A percentile compares a stretch with the other conserved stretches of the same genome.
phyloP scores from a whole-genome alignment of 2,113 vertebrate species.

The Crotalus tigris region DNA sequence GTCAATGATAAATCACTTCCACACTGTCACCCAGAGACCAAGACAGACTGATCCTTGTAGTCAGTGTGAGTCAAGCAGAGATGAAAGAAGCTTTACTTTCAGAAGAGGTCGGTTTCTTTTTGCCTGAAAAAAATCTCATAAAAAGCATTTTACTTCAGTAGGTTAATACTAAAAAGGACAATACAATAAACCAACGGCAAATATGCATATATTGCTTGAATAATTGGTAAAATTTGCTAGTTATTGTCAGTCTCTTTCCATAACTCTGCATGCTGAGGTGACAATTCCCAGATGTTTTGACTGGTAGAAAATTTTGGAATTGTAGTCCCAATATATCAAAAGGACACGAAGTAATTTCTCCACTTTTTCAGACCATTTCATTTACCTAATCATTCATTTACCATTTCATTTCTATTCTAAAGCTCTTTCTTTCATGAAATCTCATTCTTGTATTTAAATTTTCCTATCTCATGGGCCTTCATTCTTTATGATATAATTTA shows the following conservation, averaged over 20 bases:
- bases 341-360: neutral
- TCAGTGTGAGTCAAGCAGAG: neutral
- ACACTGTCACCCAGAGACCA: neutral
- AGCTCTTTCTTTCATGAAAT: neutral
- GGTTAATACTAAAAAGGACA: neutral
- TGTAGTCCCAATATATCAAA: neutral
- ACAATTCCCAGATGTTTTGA: neutral
- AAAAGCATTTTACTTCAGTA: neutral
- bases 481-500: neutral
- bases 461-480: accelerated
- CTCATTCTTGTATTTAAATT: neutral
- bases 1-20: neutral
- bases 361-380: neutral
- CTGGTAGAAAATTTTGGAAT: neutral
- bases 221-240: neutral
- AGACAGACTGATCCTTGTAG: neutral
- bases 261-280: neutral
- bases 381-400: neutral
- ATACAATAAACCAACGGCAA: neutral
- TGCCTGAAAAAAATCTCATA: neutral
- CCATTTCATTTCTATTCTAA: neutral
- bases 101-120: neutral
- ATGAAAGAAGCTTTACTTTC: neutral
- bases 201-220: neutral
- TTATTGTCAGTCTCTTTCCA: neutral